phyloP scores from a whole-genome alignment of 2,797 vertebrate genomes.

The Pelochelys cantorii region DNA sequence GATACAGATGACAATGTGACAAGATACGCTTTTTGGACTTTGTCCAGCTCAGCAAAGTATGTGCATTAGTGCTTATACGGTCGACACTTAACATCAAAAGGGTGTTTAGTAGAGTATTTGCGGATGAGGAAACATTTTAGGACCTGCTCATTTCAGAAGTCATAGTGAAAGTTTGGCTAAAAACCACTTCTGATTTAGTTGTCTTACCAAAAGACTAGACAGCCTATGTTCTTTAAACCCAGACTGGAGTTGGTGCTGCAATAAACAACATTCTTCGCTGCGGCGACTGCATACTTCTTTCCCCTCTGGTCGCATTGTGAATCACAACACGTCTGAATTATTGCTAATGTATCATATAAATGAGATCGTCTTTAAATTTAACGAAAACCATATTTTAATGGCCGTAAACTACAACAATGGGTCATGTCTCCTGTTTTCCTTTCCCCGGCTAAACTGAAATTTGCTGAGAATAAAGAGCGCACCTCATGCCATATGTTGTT shows the following conservation, averaged over 20 bases:
- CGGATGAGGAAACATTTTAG: slow-evolving; percentile 36
- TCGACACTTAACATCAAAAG: slow-evolving; percentile 20
- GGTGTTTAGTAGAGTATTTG: slow-evolving; percentile 21
- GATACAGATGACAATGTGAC: slow-evolving; percentile 47
- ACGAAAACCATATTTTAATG: background rate
- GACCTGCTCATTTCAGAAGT: slow-evolving; percentile 5
- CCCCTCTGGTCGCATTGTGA: background rate
- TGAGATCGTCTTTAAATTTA: background rate
- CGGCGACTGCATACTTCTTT: background rate
- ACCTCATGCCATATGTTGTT: background rate
- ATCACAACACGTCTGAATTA: background rate
- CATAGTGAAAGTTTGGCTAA: slow-evolving; percentile 14
- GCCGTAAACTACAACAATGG: background rate
- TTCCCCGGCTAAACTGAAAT: background rate
- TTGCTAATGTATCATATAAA: background rate
- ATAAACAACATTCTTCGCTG: slow-evolving; percentile 16
- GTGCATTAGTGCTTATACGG: background rate
- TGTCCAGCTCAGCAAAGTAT: slow-evolving; percentile 31
- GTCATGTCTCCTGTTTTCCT: background rate
- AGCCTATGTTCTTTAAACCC: background rate
- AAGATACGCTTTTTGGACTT: slow-evolving; percentile 33
- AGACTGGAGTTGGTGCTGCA: slow-evolving; percentile 12
- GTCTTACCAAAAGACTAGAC: slow-evolving; percentile 23
- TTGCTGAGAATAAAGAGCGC: background rate
- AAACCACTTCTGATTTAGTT: slow-evolving; percentile 17